Percentiles rank a stretch among this genome's conserved stretches.
Evolutionary conservation across 1,140 invertebrate genomes (phyloP).

Genomic region (Leptinotarsa lineolata): DNA sequence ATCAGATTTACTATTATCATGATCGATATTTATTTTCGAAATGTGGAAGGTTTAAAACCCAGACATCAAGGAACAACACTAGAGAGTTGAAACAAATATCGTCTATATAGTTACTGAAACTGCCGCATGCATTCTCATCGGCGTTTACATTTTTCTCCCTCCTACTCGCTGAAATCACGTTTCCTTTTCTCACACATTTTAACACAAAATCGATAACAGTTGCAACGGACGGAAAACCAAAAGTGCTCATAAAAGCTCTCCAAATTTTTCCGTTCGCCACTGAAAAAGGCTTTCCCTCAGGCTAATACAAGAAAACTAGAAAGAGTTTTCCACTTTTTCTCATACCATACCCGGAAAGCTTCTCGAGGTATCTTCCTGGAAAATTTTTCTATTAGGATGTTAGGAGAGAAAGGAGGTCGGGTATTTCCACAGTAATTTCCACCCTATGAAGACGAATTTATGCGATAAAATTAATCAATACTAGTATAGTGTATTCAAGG

Average conservation of each 20-base stretch:
- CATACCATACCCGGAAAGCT: conserved; percentile 20
- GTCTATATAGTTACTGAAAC: too few species aligned
- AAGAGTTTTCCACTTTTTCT: conserved; percentile 7
- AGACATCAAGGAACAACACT: too few species aligned
- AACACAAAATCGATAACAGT: conserved; percentile 6
- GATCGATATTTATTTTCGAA: too few species aligned
- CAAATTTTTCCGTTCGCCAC: background rate
- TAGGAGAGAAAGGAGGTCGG: conserved; percentile 11
- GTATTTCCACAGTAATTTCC: conserved; percentile 14
- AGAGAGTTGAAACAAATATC: too few species aligned
- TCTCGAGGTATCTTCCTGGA: conserved; percentile 31
- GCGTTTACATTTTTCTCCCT: background rate
- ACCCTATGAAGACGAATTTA: conserved; percentile 1
- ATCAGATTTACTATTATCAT: too few species aligned
- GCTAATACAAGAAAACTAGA: background rate
- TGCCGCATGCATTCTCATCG: background rate
- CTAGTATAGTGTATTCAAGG: background rate
- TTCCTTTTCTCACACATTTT: background rate
- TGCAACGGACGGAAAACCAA: background rate
- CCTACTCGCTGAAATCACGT: background rate
- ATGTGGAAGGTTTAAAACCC: too few species aligned
- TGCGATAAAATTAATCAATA: background rate
- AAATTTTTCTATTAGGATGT: conserved; percentile 26
- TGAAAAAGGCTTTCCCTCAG: background rate
- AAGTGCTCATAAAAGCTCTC: background rate